Conservation (phyloP, 2,888 invertebrate genomes). For the Sturmia bella region DNA sequence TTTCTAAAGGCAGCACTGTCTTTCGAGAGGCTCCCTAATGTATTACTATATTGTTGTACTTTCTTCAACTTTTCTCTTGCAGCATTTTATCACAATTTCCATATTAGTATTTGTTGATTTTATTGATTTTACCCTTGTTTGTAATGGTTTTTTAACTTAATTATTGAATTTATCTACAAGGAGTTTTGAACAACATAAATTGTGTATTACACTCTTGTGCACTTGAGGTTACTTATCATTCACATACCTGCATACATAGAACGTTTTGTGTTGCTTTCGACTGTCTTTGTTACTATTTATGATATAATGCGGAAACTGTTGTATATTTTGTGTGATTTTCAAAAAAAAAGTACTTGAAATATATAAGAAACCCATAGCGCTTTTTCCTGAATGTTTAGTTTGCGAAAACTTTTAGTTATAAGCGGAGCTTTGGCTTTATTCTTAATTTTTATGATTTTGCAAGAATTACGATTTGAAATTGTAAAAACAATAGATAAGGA, state of each 20-base stretch:
- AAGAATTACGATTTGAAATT: too few species aligned
- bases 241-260: neutral
- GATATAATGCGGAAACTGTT: slow-evolving; percentile 20
- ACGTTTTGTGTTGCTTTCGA: slow-evolving; percentile 19
- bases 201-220: slow-evolving; percentile 4
- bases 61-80: neutral
- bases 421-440: too few species aligned
- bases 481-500: too few species aligned
- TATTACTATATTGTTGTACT: neutral
- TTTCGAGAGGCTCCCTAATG: neutral
- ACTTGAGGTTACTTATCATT: neutral
- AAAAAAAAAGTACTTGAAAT: slow-evolving; percentile 11
- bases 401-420: too few species aligned
- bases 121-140: slow-evolving; percentile 48
- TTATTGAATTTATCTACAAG: slow-evolving; percentile 51
- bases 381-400: too few species aligned
- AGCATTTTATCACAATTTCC: slow-evolving; percentile 13
- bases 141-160: slow-evolving; percentile 53
- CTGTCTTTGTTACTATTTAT: neutral
- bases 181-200: slow-evolving; percentile 31
- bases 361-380: too few species aligned
- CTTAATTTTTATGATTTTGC: too few species aligned
- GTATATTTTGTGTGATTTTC: neutral
- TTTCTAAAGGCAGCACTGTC: too few species aligned
- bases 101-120: slow-evolving; percentile 31